phyloP scores from a whole-genome alignment of 2,797 vertebrate genomes.

The Liparis tanakae region DNA sequence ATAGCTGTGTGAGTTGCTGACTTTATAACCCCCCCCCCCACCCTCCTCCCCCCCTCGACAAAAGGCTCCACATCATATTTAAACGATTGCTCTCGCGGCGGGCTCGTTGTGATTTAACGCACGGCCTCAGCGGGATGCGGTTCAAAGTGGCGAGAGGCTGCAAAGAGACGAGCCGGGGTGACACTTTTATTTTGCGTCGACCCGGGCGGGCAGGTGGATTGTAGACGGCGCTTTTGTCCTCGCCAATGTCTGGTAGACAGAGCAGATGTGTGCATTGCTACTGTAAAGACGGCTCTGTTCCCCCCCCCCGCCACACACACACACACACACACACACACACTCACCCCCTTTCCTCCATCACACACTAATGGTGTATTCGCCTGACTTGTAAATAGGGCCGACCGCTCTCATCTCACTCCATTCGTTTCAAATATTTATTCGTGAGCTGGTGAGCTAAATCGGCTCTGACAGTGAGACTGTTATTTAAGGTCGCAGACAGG shows the following conservation, averaged over 20 bases:
- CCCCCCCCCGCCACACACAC: too few relatives aligned
- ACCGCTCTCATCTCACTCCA: constrained; percentile 82
- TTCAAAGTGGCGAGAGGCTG: constrained; percentile 73
- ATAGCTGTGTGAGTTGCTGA: constrained; percentile 69
- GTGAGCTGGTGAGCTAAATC: constrained; percentile 79
- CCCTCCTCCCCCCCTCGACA: constrained; percentile 23
- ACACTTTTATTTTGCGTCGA: constrained; percentile 71
- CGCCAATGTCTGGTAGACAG: constrained; percentile 58
- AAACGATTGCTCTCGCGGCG: constrained; percentile 73
- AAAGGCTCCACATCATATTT: constrained; percentile 75
- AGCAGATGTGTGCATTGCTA: constrained; percentile 67
- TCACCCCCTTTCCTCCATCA: constrained; percentile 46
- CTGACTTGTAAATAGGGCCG: constrained; percentile 81
- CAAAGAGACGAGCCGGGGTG: constrained; percentile 63
- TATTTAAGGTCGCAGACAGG: constrained; percentile 86
- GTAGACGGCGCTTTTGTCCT: constrained; percentile 60
- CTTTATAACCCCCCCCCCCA: constrained; percentile 76
- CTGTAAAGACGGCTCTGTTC: constrained; percentile 64
- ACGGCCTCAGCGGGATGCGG: constrained; percentile 74
- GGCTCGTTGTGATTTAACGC: constrained; percentile 82
- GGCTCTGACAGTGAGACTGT: constrained; percentile 84
- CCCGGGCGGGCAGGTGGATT: constrained; percentile 72
- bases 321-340: too few relatives aligned
- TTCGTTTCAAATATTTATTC: constrained; percentile 87
- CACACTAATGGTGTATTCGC: constrained; percentile 72